phyloP scores from a whole-genome alignment of 2,888 invertebrate genomes.

The Cryptus armator region DNA sequence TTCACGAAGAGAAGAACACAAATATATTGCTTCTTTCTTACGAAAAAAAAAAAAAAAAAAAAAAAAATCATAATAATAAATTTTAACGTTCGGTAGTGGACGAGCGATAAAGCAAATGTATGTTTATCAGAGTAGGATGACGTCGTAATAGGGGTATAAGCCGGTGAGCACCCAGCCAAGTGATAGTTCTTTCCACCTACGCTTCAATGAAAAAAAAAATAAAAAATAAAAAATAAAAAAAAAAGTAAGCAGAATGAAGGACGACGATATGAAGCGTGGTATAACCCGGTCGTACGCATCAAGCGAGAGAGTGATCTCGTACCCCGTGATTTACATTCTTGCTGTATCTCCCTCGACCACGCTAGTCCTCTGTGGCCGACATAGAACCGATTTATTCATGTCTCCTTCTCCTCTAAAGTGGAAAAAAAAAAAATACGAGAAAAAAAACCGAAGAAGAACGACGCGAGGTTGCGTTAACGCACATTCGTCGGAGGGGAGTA shows the following conservation, averaged over 20 bases:
- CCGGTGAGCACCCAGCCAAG: slow-evolving; percentile 26
- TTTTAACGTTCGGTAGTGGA: background rate
- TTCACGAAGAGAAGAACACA: background rate
- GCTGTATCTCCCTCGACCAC: slow-evolving; percentile 39
- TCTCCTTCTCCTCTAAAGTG: background rate
- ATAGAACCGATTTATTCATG: slow-evolving; percentile 9
- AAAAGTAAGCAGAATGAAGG: slow-evolving; percentile 33
- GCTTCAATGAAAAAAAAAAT: slow-evolving; percentile 8
- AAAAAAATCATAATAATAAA: slow-evolving; percentile 1
- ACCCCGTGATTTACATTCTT: slow-evolving; percentile 47
- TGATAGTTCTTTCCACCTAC: slow-evolving; percentile 17
- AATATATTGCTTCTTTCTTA: background rate
- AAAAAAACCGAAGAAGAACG: slow-evolving; percentile 2
- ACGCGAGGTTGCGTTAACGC: background rate
- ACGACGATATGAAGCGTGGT: slow-evolving; percentile 51
- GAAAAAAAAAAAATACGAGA: background rate
- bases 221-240: slow-evolving; percentile 2
- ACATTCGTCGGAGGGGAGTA: background rate
- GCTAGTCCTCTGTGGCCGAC: slow-evolving; percentile 4
- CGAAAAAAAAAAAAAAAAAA: background rate
- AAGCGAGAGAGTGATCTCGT: slow-evolving; percentile 17
- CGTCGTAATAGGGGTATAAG: slow-evolving; percentile 43
- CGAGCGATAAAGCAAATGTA: slow-evolving; percentile 37
- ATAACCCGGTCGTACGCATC: slow-evolving; percentile 35
- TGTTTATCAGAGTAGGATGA: slow-evolving; percentile 32